phyloP scores from a whole-genome alignment of 2,888 invertebrate species.

The Patella caerulea region DNA sequence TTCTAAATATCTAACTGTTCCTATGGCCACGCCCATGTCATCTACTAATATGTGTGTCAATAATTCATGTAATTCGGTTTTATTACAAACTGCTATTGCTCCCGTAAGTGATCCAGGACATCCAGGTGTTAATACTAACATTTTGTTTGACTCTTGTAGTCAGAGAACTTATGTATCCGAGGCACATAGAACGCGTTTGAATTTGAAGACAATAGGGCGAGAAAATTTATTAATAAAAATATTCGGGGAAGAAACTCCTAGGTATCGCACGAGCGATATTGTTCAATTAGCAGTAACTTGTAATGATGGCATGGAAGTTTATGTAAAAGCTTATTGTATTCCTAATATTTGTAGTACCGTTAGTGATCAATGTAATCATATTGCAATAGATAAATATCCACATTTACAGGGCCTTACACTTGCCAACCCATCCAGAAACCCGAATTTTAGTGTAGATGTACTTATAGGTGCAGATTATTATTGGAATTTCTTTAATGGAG shows the following conservation, averaged over 20 bases:
- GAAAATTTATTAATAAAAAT: not conserved
- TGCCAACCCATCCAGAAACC: not conserved
- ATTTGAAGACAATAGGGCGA: not conserved
- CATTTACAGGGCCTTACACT: not conserved
- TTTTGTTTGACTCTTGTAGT: conserved; percentile 1
- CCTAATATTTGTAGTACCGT: not conserved
- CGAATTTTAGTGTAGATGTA: not conserved
- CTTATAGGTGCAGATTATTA: conserved; percentile 6
- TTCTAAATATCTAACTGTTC: not conserved
- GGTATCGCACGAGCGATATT: not conserved
- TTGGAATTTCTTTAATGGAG: conserved; percentile 5
- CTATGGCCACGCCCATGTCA: not conserved
- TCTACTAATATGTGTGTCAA: conserved; percentile 1
- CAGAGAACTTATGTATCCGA: not conserved
- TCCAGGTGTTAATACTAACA: not conserved
- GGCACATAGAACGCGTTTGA: not conserved
- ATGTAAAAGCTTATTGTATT: conserved; percentile 3
- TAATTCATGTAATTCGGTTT: not conserved
- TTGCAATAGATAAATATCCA: not conserved
- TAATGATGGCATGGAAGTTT: not conserved
- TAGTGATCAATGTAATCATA: not conserved
- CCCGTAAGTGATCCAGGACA: not conserved
- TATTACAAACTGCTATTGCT: conserved; percentile 1
- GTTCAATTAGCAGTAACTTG: not conserved
- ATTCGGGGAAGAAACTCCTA: not conserved